phyloP scores from a whole-genome alignment of 2,888 invertebrate genomes.

The Protophormia terraenovae region DNA sequence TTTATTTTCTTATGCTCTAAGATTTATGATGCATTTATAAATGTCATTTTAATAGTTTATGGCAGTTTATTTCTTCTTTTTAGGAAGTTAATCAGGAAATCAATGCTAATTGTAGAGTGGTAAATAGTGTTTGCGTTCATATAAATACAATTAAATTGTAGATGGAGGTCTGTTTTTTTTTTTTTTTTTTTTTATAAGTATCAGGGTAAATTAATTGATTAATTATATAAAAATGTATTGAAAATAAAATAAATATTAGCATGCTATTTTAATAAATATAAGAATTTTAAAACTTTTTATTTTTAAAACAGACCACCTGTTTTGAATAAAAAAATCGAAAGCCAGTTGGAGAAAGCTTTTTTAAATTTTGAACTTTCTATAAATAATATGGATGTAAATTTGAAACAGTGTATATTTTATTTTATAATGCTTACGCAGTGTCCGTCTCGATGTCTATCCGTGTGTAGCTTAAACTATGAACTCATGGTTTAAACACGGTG shows the following conservation, averaged over 20 bases:
- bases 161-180: neutral
- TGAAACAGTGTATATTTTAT: no score
- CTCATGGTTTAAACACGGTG: no score
- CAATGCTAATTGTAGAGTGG: constrained; percentile 27
- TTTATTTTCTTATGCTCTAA: constrained; percentile 13
- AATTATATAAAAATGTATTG: neutral
- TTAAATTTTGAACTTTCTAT: no score
- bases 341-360: no score
- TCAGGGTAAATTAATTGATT: constrained; percentile 23
- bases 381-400: no score
- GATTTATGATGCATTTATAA: constrained; percentile 63
- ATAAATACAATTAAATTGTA: neutral
- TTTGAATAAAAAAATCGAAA: no score
- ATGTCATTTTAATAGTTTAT: constrained; percentile 61
- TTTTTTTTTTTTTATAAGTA: no score
- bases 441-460: no score
- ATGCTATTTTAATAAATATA: neutral
- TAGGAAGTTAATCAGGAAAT: constrained; percentile 43
- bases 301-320: no score
- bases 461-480: no score
- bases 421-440: no score
- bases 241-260: neutral
- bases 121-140: neutral
- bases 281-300: no score
- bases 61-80: neutral